Evolutionary conservation across 2,797 vertebrate species (phyloP).

Genomic region (Lagocephalus sceleratus): DNA sequence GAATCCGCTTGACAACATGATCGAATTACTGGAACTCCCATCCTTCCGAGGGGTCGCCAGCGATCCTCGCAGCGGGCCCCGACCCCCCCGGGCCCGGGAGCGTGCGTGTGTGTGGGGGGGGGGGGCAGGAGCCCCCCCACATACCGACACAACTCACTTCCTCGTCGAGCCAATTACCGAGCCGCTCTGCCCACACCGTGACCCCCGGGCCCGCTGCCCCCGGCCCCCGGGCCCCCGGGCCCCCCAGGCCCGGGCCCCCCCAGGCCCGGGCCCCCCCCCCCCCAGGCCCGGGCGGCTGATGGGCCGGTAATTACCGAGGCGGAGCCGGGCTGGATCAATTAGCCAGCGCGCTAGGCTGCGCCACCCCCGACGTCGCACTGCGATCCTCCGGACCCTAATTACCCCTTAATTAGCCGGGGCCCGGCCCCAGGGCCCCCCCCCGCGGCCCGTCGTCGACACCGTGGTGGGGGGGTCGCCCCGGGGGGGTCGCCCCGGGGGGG

Average conservation of each 20-base stretch:
- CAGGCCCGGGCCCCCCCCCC: too few relatives aligned
- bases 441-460: too few relatives aligned
- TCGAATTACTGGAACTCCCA: conserved; percentile 1
- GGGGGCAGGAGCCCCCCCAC: too few relatives aligned
- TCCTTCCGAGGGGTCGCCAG: conserved; percentile 2
- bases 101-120: too few relatives aligned
- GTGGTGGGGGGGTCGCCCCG: background rate
- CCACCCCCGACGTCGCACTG: conserved; percentile 64
- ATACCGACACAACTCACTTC: conserved; percentile 74
- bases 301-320: conserved; percentile 75
- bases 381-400: conserved; percentile 42
- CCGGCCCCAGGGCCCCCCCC: too few relatives aligned
- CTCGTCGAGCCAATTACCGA: conserved; percentile 80
- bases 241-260: too few relatives aligned
- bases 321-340: conserved; percentile 75
- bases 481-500: background rate
- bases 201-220: too few relatives aligned
- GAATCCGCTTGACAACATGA: conserved; percentile 13
- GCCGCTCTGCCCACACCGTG: too few relatives aligned
- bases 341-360: conserved; percentile 70
- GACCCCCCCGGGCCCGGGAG: too few relatives aligned
- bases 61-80: conserved; percentile 7
- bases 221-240: too few relatives aligned
- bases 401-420: conserved; percentile 41
- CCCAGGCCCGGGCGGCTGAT: conserved; percentile 72